phyloP scores from a whole-genome alignment of 2,113 vertebrate genomes.

The Nothoprocta perdicaria region DNA sequence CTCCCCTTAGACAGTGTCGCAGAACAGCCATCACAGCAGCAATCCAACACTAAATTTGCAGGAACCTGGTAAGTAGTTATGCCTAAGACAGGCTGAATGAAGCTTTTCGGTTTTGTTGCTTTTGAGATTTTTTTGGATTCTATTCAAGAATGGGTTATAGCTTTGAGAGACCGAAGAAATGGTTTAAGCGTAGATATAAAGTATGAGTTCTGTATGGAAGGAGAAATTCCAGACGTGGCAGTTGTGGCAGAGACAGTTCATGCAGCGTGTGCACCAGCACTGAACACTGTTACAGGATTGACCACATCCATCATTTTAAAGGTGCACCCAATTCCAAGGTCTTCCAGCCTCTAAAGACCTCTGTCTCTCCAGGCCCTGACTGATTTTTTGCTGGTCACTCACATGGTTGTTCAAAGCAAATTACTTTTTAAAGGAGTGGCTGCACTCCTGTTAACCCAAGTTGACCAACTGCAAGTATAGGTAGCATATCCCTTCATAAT shows the following conservation, averaged over 20 bases:
- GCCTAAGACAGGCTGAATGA: neutral
- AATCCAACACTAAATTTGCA: neutral
- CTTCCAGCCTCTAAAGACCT: neutral
- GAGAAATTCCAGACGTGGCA: neutral
- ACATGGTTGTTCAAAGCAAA: neutral
- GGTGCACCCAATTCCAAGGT: neutral
- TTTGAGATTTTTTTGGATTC: neutral
- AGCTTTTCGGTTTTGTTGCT: neutral
- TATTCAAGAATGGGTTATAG: neutral
- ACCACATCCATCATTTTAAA: neutral
- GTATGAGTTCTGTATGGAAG: neutral
- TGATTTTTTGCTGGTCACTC: conserved; percentile 22
- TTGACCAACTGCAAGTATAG: neutral
- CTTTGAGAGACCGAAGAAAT: neutral
- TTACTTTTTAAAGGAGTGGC: neutral
- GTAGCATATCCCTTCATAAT: neutral
- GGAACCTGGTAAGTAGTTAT: neutral
- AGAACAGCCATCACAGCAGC: neutral
- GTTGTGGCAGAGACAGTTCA: neutral
- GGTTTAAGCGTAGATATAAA: rapidly evolving
- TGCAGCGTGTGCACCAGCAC: neutral
- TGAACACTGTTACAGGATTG: rapidly evolving
- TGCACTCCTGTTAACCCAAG: rapidly evolving
- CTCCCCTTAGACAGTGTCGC: neutral
- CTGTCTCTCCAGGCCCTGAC: neutral